A percentile compares a stretch with the other conserved stretches of the same genome.
These are phyloP conservation scores for Drosophila meridiana DNA, from an alignment of 2,888 invertebrate genomes.

Conservation along the genomic window DNA sequence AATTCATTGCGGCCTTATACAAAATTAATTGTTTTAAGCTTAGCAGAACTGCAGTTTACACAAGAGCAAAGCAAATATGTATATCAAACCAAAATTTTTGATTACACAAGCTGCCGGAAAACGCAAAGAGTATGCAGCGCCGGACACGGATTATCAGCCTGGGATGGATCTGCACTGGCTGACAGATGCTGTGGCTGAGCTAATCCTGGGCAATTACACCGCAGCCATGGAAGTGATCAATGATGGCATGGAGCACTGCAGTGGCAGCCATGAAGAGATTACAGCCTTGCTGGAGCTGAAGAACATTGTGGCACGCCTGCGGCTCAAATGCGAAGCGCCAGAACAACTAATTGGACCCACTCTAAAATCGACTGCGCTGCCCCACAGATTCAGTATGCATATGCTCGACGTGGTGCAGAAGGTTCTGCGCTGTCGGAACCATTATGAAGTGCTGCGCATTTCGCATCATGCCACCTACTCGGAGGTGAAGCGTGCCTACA, in stretches of 20 bases:
- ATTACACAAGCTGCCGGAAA: slow-evolving; percentile 66
- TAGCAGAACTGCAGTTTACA: slow-evolving; percentile 3
- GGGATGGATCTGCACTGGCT: slow-evolving; percentile 6
- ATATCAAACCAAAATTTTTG: slow-evolving; percentile 66
- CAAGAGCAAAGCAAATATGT: slow-evolving; percentile 27
- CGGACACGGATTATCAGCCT: neutral
- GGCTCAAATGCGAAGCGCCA: slow-evolving; percentile 40
- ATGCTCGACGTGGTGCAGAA: slow-evolving; percentile 90
- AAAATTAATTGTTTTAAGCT: slow-evolving; percentile 41
- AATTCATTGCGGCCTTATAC: neutral
- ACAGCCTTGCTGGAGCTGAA: slow-evolving; percentile 62
- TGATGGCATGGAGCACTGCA: slow-evolving; percentile 21
- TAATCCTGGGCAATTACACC: slow-evolving; percentile 58
- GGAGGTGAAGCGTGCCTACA: slow-evolving; percentile 90
- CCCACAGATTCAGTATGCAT: slow-evolving; percentile 89
- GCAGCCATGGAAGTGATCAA: slow-evolving; percentile 53
- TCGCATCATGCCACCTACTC: slow-evolving; percentile 88
- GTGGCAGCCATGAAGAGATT: slow-evolving; percentile 21
- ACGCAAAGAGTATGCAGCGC: slow-evolving; percentile 11
- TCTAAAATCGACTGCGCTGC: slow-evolving; percentile 48
- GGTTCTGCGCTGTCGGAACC: slow-evolving; percentile 88
- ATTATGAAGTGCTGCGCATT: slow-evolving; percentile 91
- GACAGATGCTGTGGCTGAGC: slow-evolving; percentile 44
- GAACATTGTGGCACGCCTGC: slow-evolving; percentile 56
- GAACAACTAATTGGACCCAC: slow-evolving; percentile 53